A percentile compares a stretch with the other conserved stretches of the same genome.
phyloP scores from a whole-genome alignment of 2,113 vertebrate species.

The Toxotes chatareus region DNA sequence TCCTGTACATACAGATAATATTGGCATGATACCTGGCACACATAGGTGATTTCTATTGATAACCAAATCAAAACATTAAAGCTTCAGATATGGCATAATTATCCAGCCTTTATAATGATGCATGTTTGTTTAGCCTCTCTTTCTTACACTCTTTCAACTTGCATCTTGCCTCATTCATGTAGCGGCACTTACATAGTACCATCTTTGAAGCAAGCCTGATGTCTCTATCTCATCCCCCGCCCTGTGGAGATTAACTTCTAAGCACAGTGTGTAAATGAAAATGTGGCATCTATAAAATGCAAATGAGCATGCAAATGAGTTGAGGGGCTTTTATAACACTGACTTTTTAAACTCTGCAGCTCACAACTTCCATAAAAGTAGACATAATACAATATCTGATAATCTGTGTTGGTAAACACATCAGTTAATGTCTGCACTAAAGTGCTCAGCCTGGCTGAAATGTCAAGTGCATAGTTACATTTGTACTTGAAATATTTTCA shows the following conservation, averaged over 20 bases:
- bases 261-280: conserved; percentile 13
- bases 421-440: neutral
- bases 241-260: conserved; percentile 23
- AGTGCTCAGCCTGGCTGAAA: neutral
- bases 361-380: neutral
- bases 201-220: conserved; percentile 12
- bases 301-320: conserved; percentile 32
- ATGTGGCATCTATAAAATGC: conserved; percentile 16
- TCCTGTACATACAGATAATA: neutral
- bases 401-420: neutral
- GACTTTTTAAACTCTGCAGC: conserved; percentile 23
- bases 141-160: neutral
- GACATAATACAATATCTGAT: neutral
- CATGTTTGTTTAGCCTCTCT: conserved; percentile 1
- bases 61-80: conserved; percentile 27
- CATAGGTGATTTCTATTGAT: conserved; percentile 15
- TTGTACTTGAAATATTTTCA: neutral
- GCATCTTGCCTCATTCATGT: neutral
- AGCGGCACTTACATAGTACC: neutral
- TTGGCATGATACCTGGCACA: conserved; percentile 22
- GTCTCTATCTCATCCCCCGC: neutral
- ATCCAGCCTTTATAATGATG: neutral
- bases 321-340: neutral
- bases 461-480: neutral
- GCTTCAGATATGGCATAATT: neutral